phyloP scores from a whole-genome alignment of 2,888 invertebrate species.

The Stegana nigrithorax region DNA sequence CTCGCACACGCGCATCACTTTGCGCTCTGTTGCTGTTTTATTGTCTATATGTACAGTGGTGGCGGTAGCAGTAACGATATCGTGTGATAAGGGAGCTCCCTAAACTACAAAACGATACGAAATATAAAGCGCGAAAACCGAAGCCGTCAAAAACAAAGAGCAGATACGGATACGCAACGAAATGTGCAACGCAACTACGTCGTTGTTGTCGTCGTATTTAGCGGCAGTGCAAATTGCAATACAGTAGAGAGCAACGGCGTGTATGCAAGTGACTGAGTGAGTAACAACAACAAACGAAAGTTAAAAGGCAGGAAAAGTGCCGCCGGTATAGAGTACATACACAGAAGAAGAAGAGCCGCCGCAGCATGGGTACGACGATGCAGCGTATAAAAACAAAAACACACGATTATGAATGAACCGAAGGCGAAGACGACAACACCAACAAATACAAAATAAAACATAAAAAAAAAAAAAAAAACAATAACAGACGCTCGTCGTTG shows the following conservation, averaged over 20 bases:
- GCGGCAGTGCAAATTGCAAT: too few species aligned
- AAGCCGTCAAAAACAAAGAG: neutral
- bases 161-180: neutral
- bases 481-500: too few species aligned
- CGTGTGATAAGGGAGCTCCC: too few species aligned
- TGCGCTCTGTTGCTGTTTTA: neutral
- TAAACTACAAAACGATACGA: too few species aligned
- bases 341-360: too few species aligned
- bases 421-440: neutral
- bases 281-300: neutral
- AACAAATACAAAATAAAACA: too few species aligned
- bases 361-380: too few species aligned
- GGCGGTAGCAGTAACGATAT: too few species aligned
- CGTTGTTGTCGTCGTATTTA: too few species aligned
- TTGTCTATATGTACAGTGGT: too few species aligned
- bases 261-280: neutral
- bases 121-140: too few species aligned
- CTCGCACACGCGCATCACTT: neutral
- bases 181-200: neutral
- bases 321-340: constrained; percentile 1
- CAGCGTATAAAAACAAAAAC: constrained; percentile 15
- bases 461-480: too few species aligned
- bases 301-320: neutral
- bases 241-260: neutral
- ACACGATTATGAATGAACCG: constrained; percentile 18